phyloP scores from a whole-genome alignment of 2,888 invertebrate species.

The Brassicogethes aeneus region DNA sequence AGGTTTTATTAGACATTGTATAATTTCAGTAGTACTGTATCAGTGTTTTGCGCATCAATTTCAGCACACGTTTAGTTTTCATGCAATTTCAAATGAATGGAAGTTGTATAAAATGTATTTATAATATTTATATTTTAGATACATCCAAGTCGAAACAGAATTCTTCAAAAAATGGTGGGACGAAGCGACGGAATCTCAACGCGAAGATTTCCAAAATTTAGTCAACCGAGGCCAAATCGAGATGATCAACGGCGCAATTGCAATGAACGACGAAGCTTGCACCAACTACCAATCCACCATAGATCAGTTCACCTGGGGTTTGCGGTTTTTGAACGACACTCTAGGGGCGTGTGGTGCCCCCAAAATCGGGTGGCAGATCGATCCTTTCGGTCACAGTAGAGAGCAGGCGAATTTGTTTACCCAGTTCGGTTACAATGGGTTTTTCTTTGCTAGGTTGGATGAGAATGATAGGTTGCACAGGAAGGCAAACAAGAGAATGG shows the following conservation, averaged over 20 bases:
- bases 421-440: conserved; percentile 62
- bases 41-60: no score
- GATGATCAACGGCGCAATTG: conserved; percentile 54
- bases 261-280: conserved; percentile 56
- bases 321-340: conserved; percentile 59
- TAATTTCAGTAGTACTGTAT: no score
- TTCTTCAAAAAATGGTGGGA: conserved; percentile 79
- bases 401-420: conserved; percentile 59
- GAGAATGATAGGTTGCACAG: conserved; percentile 53
- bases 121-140: conserved; percentile 44
- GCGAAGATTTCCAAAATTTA: conserved; percentile 47
- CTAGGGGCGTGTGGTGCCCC: conserved; percentile 68
- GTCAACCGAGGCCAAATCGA: conserved; percentile 53
- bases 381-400: conserved; percentile 73
- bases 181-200: conserved; percentile 48
- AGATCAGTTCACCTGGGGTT: conserved; percentile 63
- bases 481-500: conserved; percentile 51
- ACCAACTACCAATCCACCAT: conserved; percentile 60
- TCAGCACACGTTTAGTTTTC: no score
- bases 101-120: no score
- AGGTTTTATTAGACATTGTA: no score
- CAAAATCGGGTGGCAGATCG: conserved; percentile 76
- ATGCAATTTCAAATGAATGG: no score
- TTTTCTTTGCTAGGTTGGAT: conserved; percentile 64
- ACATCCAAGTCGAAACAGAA: conserved; percentile 73